phyloP scores from a whole-genome alignment of 2,113 vertebrate genomes.

The Riparia riparia region DNA sequence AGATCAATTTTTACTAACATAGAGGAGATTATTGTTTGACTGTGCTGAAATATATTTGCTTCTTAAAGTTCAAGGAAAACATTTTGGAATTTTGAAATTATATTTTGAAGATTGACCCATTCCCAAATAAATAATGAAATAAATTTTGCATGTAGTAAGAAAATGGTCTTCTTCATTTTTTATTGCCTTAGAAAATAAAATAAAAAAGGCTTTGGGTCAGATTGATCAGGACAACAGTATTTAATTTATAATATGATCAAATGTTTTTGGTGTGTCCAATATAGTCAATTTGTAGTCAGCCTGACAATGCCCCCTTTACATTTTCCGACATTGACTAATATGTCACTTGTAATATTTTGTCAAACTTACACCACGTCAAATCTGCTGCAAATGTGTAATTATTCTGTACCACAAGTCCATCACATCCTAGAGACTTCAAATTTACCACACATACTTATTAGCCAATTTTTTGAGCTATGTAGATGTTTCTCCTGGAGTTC shows the following conservation, averaged over 20 bases:
- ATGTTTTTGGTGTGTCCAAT: neutral
- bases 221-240: neutral
- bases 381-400: neutral
- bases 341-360: neutral
- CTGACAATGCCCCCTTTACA: neutral
- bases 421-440: neutral
- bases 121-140: neutral
- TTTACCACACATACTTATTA: neutral
- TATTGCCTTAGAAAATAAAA: neutral
- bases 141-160: neutral
- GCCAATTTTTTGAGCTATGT: neutral
- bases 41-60: neutral
- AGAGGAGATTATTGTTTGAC: neutral
- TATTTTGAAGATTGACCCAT: neutral
- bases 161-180: neutral
- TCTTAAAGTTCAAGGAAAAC: neutral
- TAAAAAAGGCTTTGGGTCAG: neutral
- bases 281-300: neutral
- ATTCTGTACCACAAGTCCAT: neutral
- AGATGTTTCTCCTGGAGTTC: neutral
- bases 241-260: neutral
- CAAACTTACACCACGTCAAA: neutral
- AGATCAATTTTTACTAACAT: neutral
- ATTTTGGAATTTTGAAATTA: neutral
- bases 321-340: neutral